A percentile compares a stretch with the other conserved stretches of the same genome.
These are phyloP conservation scores for Orientallactaga bullata DNA, from an alignment of 2,113 vertebrate genomes.

Conservation along the genomic window DNA sequence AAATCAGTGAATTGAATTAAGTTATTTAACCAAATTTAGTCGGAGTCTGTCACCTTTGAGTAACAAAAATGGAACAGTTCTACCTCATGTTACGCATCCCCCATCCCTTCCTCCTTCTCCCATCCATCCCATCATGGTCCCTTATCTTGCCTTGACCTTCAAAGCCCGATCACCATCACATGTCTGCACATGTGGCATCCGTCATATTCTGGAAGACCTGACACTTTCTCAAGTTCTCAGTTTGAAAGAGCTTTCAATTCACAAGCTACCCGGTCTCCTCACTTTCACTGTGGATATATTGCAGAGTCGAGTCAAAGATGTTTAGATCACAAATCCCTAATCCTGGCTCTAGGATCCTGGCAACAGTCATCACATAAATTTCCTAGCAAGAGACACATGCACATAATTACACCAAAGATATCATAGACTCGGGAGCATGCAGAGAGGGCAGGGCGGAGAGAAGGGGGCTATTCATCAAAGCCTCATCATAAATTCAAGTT, in stretches of 20 bases:
- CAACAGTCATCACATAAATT: slow-evolving; percentile 66
- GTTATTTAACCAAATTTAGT: not conserved
- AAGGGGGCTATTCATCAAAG: slow-evolving; percentile 71
- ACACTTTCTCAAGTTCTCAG: not conserved
- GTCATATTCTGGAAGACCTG: not conserved
- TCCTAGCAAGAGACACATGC: slow-evolving; percentile 62
- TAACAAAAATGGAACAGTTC: not conserved
- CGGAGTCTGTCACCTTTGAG: not conserved
- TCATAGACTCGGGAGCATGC: slow-evolving; percentile 33
- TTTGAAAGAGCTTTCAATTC: not conserved
- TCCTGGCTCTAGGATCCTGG: slow-evolving; percentile 60
- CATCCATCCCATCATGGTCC: not conserved
- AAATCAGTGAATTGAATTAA: not conserved
- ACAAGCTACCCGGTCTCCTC: not conserved
- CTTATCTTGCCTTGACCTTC: not conserved
- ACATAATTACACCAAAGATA: slow-evolving; percentile 74
- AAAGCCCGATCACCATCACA: not conserved
- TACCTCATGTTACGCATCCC: not conserved
- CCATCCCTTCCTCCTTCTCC: not conserved
- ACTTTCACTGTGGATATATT: not conserved
- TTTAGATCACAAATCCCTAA: slow-evolving; percentile 63
- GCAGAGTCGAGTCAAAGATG: slow-evolving; percentile 34
- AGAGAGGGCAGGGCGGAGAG: slow-evolving; percentile 46
- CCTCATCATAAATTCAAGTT: slow-evolving; percentile 78
- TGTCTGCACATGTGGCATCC: not conserved